Evolutionary conservation across 2,113 vertebrate genomes (phyloP).

Genomic region (Muscicapa adusta): DNA sequence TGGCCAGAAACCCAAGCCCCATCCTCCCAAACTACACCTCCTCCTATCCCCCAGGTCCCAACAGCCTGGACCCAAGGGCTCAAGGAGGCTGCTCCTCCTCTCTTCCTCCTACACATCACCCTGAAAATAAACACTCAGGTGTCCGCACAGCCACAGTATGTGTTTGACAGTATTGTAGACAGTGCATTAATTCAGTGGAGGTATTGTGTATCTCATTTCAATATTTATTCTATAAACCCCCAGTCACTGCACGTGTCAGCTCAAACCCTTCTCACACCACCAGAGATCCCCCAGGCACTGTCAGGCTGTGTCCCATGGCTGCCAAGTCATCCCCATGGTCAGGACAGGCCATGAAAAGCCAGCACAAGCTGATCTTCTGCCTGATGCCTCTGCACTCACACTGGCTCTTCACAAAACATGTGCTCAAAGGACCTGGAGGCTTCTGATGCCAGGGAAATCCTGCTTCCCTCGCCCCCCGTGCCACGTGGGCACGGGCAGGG

Average conservation of each 20-base stretch:
- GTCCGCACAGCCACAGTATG: fast-evolving
- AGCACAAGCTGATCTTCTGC: fast-evolving
- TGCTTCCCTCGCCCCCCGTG: fast-evolving
- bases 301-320: fast-evolving
- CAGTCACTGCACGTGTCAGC: not conserved
- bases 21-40: not conserved
- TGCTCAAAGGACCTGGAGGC: fast-evolving
- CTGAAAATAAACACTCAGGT: not conserved
- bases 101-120: fast-evolving
- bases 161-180: not conserved
- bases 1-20: not conserved
- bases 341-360: fast-evolving
- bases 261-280: not conserved
- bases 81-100: not conserved
- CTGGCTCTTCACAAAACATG: fast-evolving
- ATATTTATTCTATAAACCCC: not conserved
- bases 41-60: not conserved
- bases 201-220: not conserved
- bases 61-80: not conserved
- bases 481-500: fast-evolving
- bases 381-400: not conserved
- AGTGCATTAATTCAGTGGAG: not conserved
- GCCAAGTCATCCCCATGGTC: fast-evolving
- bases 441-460: not conserved
- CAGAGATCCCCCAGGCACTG: not conserved